Evolutionary conservation across 2,113 vertebrate species (phyloP).

Genomic region (Urocolius indicus): DNA sequence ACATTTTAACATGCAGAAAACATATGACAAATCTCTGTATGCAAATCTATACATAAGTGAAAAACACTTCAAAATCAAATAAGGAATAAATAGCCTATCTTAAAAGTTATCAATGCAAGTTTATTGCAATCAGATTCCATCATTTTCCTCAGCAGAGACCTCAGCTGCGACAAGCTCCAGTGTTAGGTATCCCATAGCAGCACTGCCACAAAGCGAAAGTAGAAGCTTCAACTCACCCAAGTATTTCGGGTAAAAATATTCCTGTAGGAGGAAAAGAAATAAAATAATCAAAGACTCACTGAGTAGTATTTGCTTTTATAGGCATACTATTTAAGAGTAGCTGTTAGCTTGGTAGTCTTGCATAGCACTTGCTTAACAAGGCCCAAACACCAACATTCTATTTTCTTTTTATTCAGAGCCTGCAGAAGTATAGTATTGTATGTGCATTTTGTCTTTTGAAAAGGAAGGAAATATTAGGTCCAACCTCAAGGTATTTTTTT

Average conservation of each 20-base stretch:
- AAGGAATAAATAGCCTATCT: neutral
- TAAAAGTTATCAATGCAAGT: neutral
- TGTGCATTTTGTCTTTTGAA: neutral
- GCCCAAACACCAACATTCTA: neutral
- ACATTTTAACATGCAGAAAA: neutral
- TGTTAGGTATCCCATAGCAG: neutral
- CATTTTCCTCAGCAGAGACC: neutral
- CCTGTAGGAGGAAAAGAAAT: slow-evolving; percentile 74
- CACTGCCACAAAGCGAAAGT: neutral
- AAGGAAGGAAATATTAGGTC: neutral
- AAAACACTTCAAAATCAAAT: neutral
- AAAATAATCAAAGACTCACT: slow-evolving; percentile 21
- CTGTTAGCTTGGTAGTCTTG: neutral
- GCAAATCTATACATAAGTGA: neutral
- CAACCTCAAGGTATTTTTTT: neutral
- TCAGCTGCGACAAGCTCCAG: neutral
- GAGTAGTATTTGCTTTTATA: neutral
- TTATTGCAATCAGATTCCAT: neutral
- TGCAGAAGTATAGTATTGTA: neutral
- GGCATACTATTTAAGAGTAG: neutral
- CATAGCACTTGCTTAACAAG: neutral
- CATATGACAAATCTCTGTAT: neutral
- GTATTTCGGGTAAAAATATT: slow-evolving; percentile 96
- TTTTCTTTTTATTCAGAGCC: neutral
- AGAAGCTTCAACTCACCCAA: slow-evolving; percentile 83